phyloP scores from a whole-genome alignment of 2,797 vertebrate genomes.

The Pampus argenteus region DNA sequence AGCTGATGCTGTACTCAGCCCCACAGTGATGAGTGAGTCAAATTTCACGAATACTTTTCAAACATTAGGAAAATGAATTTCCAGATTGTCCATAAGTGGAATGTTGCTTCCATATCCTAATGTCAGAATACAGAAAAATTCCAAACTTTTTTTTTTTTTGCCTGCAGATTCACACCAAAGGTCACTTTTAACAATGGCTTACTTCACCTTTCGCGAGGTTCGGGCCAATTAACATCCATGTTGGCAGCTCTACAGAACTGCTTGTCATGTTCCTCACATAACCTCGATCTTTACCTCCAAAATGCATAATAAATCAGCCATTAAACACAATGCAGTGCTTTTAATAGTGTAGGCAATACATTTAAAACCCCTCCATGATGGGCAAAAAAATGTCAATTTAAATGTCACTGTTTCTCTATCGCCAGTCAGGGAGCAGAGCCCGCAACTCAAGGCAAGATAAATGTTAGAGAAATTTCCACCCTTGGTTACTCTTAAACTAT shows the following conservation, averaged over 20 bases:
- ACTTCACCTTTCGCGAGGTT: slow-evolving; percentile 28
- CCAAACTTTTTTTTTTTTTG: background rate
- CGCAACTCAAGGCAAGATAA: slow-evolving; percentile 28
- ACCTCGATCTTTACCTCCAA: slow-evolving; percentile 19
- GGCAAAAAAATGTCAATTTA: slow-evolving; percentile 48
- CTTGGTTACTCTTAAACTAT: slow-evolving; percentile 31
- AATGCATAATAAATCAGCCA: slow-evolving; percentile 17
- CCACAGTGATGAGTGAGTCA: too few species aligned
- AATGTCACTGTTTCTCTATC: slow-evolving; percentile 51
- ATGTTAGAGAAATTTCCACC: slow-evolving; percentile 21
- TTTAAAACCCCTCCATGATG: slow-evolving; percentile 33
- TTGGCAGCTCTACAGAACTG: slow-evolving; percentile 13
- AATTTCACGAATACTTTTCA: background rate
- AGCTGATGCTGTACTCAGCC: background rate
- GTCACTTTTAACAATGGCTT: slow-evolving; percentile 54
- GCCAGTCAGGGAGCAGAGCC: slow-evolving; percentile 32
- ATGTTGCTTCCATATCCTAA: background rate
- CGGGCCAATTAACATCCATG: slow-evolving; percentile 49
- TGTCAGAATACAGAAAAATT: background rate
- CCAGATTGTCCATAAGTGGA: background rate
- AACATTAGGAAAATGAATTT: background rate
- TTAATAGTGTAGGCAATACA: slow-evolving; percentile 34
- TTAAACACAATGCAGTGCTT: slow-evolving; percentile 19
- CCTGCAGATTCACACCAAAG: slow-evolving; percentile 41
- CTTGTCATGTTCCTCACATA: slow-evolving; percentile 40